Conservation (phyloP, 2,113 vertebrate genomes). For the Origma solitaria region DNA sequence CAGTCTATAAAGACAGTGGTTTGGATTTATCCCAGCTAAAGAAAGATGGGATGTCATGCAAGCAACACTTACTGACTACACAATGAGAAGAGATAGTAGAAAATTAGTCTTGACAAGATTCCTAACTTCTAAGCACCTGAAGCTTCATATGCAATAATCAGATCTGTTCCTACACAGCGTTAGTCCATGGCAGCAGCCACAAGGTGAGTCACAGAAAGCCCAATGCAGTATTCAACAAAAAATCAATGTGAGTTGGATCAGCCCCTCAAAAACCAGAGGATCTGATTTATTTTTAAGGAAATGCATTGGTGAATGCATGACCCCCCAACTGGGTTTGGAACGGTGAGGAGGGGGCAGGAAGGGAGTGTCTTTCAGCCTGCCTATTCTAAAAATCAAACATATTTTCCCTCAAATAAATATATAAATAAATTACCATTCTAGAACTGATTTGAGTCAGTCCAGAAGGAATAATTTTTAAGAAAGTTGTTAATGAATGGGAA, state of each 20-base stretch:
- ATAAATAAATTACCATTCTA: not conserved
- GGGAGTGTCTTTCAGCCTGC: not conserved
- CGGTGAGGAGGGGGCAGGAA: not conserved
- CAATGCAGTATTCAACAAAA: not conserved
- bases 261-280: not conserved
- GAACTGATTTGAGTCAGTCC: not conserved
- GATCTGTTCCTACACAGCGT: not conserved
- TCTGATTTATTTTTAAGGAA: not conserved
- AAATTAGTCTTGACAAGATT: not conserved
- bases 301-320: not conserved
- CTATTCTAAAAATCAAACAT: not conserved
- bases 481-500: constrained; percentile 48
- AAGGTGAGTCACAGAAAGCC: not conserved
- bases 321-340: not conserved
- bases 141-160: not conserved
- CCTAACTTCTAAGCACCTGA: not conserved
- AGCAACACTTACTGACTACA: not conserved
- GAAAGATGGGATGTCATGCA: not conserved
- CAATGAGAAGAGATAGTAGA: not conserved
- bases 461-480: constrained; percentile 54
- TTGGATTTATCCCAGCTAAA: not conserved
- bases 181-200: not conserved
- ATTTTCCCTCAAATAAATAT: not conserved
- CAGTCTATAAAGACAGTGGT: not conserved
- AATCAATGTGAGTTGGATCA: not conserved